A percentile compares a stretch with the other conserved stretches of the same genome.
Conservation (phyloP, 1,140 invertebrate genomes). For the Ptiloglossa arizonensis region DNA sequence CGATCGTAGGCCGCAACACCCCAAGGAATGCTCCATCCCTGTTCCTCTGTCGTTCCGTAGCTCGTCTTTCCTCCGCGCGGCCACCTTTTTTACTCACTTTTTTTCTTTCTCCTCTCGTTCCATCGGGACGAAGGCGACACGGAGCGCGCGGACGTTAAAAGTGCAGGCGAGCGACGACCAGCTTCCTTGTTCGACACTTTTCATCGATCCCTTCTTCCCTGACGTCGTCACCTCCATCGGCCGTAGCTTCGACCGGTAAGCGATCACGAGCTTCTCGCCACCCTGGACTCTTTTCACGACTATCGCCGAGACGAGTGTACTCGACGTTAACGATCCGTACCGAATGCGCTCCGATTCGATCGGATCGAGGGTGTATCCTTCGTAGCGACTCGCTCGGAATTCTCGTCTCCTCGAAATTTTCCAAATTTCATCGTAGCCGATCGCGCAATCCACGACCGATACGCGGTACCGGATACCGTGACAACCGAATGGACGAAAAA, state of each 20-base stretch:
- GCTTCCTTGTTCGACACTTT: conserved; percentile 54
- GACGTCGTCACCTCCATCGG: not conserved
- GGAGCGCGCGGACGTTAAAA: conserved; percentile 59
- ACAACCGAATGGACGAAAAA: too few species aligned
- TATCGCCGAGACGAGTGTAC: too few species aligned
- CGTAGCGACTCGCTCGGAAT: too few species aligned
- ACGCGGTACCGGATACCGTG: too few species aligned
- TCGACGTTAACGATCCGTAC: too few species aligned
- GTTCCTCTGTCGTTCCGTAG: conserved; percentile 3
- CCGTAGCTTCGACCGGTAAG: not conserved
- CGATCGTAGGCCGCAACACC: conserved; percentile 56
- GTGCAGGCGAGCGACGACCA: conserved; percentile 54
- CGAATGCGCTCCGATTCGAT: too few species aligned
- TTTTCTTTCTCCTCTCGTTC: conserved; percentile 22
- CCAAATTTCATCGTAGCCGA: too few species aligned
- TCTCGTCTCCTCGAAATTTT: too few species aligned
- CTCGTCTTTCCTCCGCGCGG: conserved; percentile 22
- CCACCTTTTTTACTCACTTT: conserved; percentile 22
- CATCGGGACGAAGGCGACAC: conserved; percentile 52
- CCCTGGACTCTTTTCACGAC: too few species aligned
- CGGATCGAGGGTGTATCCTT: too few species aligned
- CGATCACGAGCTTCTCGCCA: too few species aligned
- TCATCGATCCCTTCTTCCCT: conserved; percentile 45
- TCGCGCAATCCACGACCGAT: too few species aligned
- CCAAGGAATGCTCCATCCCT: conserved; percentile 58